Evolutionary conservation across 2,797 vertebrate species (phyloP).

Genomic region (Glossophaga mutica): DNA sequence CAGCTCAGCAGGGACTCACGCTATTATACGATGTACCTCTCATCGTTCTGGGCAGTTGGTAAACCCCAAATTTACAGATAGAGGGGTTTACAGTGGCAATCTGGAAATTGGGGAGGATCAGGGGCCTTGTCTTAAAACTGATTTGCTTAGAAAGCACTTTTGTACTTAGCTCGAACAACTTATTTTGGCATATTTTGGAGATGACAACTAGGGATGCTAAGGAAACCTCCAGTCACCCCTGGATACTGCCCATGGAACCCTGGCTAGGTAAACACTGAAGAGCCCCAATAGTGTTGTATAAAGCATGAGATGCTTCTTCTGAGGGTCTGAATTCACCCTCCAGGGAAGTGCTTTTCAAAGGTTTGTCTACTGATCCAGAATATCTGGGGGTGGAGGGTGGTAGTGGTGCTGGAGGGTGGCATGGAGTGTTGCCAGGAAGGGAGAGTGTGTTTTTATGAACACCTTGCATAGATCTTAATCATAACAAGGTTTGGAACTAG

Average conservation of each 20-base stretch:
- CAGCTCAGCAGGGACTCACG: not conserved
- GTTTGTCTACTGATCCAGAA: too few relatives aligned
- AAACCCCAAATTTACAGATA: not conserved
- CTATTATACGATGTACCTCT: not conserved
- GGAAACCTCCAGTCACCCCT: not conserved
- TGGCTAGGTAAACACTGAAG: too few relatives aligned
- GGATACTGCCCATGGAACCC: not conserved
- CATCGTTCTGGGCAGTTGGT: not conserved
- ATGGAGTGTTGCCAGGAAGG: too few relatives aligned
- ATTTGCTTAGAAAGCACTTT: not conserved
- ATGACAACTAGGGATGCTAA: not conserved
- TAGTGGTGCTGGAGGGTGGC: too few relatives aligned
- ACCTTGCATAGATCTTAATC: too few relatives aligned
- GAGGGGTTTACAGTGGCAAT: not conserved
- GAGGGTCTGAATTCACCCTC: too few relatives aligned
- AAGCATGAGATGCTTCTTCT: too few relatives aligned
- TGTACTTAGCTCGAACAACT: not conserved
- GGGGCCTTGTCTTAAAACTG: not conserved
- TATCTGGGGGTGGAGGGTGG: too few relatives aligned
- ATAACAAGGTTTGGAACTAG: too few relatives aligned
- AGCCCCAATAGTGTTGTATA: too few relatives aligned
- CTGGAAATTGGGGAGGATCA: not conserved
- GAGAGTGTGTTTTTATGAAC: too few relatives aligned
- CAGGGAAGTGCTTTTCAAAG: too few relatives aligned
- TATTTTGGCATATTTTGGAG: slow-evolving; percentile 7